phyloP scores from a whole-genome alignment of 1,140 invertebrate genomes.

The Chironomus striatipennis region DNA sequence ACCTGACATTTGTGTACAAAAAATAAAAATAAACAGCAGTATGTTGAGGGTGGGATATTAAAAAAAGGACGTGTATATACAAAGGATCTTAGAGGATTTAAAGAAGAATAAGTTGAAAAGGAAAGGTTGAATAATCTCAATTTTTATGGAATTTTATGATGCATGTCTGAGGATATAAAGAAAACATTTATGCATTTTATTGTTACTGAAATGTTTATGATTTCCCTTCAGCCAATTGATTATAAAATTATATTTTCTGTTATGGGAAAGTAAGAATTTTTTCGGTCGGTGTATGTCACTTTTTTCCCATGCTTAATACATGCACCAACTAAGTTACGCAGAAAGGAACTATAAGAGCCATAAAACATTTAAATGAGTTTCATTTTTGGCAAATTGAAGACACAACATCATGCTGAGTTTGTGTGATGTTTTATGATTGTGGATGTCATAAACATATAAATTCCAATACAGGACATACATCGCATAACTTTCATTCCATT shows the following conservation, averaged over 20 bases:
- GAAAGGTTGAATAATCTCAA: slow-evolving; percentile 21
- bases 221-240: slow-evolving; percentile 17
- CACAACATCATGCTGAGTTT: neutral
- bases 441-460: no score
- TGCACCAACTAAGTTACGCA: neutral
- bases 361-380: neutral
- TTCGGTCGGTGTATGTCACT: neutral
- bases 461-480: no score
- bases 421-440: no score
- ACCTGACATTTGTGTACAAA: neutral
- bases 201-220: slow-evolving; percentile 12
- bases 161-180: neutral
- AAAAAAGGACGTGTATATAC: neutral
- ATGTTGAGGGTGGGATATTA: neutral
- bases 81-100: slow-evolving; percentile 17
- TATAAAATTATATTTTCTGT: no score
- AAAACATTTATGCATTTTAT: slow-evolving; percentile 6
- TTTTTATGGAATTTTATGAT: slow-evolving; percentile 22
- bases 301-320: neutral
- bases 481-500: no score
- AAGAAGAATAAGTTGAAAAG: neutral
- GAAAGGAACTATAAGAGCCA: neutral
- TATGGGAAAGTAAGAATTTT: neutral
- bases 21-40: neutral
- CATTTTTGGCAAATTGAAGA: neutral